Conservation (phyloP, 1,140 invertebrate species). For the Drosophila repleta region DNA sequence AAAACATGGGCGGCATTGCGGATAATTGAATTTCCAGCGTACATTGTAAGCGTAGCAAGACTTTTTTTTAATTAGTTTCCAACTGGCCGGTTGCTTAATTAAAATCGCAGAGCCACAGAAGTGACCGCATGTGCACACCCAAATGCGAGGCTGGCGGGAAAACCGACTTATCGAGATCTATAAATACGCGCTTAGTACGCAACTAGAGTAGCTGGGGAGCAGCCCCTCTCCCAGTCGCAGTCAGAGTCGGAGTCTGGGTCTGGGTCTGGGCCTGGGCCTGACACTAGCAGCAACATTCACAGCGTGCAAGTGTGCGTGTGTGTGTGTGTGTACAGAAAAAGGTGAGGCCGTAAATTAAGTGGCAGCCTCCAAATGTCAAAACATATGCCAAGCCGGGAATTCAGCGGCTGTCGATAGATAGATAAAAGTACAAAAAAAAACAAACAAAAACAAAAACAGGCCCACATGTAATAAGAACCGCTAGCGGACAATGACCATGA, state of each 20-base stretch:
- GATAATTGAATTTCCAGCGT: slow-evolving; percentile 56
- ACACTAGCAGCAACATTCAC: slow-evolving; percentile 10
- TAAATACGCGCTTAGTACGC: slow-evolving; percentile 18
- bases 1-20: slow-evolving; percentile 38
- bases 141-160: neutral
- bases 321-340: slow-evolving; percentile 16
- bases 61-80: slow-evolving; percentile 68
- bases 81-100: slow-evolving; percentile 56
- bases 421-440: slow-evolving; percentile 13
- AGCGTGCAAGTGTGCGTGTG: neutral
- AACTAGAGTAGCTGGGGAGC: neutral
- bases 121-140: slow-evolving; percentile 8
- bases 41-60: slow-evolving; percentile 26
- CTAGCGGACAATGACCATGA: slow-evolving; percentile 76
- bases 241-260: slow-evolving; percentile 20
- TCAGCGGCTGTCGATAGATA: slow-evolving; percentile 46
- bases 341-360: slow-evolving; percentile 70
- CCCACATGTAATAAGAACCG: slow-evolving; percentile 52
- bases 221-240: neutral
- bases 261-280: slow-evolving; percentile 28
- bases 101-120: slow-evolving; percentile 39
- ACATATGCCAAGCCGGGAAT: slow-evolving; percentile 60
- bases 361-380: slow-evolving; percentile 71
- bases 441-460: slow-evolving; percentile 2
- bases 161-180: slow-evolving; percentile 3